These are phyloP conservation scores for Cuniculus paca DNA, from an alignment of 2,797 vertebrate species.

Conservation along the genomic window DNA sequence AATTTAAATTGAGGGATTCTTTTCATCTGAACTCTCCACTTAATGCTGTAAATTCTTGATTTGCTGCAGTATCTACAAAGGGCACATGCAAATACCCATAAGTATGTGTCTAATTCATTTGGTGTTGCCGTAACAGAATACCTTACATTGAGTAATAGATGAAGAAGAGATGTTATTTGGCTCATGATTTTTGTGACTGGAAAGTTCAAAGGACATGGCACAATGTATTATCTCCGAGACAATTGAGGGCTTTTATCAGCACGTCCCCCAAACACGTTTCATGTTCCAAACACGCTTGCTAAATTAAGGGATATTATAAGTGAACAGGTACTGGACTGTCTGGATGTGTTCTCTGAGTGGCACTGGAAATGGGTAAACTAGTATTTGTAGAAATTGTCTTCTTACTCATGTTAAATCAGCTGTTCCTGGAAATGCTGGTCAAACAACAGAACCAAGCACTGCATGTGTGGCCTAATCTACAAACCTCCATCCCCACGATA, in stretches of 20 bases:
- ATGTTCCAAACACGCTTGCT: not conserved
- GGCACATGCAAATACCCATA: not conserved
- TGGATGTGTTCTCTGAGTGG: not conserved
- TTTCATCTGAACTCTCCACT: not conserved
- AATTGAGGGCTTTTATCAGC: not conserved
- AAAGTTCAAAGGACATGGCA: not conserved
- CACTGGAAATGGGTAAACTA: not conserved
- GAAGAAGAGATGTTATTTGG: not conserved
- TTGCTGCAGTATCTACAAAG: not conserved
- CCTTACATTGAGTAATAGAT: not conserved
- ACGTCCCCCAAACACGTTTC: not conserved
- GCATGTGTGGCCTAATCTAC: not conserved
- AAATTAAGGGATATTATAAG: not conserved
- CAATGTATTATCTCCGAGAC: not conserved
- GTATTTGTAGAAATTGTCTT: not conserved
- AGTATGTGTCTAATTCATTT: not conserved
- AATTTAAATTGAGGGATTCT: not conserved
- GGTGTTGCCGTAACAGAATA: too few relatives aligned
- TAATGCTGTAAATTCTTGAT: not conserved
- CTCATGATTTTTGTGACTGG: not conserved
- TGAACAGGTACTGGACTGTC: not conserved
- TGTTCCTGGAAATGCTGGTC: not conserved
- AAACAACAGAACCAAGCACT: not conserved
- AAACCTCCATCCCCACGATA: not conserved
- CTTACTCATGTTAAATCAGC: not conserved